A percentile compares a stretch with the other conserved stretches of the same genome.
phyloP scores from a whole-genome alignment of 2,888 invertebrate species.

The Automeris io region DNA sequence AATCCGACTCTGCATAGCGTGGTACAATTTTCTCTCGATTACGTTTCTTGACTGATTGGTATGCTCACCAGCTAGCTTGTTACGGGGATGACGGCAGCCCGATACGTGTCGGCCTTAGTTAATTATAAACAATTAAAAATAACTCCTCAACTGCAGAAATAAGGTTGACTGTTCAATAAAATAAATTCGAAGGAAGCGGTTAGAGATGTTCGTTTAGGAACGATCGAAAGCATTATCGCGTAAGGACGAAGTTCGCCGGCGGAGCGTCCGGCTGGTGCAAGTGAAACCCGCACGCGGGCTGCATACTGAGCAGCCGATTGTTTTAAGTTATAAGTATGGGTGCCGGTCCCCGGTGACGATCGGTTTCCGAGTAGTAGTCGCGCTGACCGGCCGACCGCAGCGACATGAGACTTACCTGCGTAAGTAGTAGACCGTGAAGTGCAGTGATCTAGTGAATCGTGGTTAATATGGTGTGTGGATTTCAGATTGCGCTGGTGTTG shows the following conservation, averaged over 20 bases:
- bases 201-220: conserved; percentile 42
- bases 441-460: conserved; percentile 26
- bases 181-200: conserved; percentile 28
- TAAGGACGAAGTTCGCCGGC: conserved; percentile 45
- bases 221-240: conserved; percentile 55
- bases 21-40: conserved; percentile 71
- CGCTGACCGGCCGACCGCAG: conserved; percentile 50
- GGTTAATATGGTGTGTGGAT: conserved; percentile 42
- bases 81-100: conserved; percentile 65
- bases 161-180: conserved; percentile 22
- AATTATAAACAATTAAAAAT: conserved; percentile 13
- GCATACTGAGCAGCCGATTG: conserved; percentile 55
- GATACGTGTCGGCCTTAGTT: conserved; percentile 36
- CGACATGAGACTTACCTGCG: conserved; percentile 50
- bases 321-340: conserved; percentile 71
- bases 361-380: conserved; percentile 45
- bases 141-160: conserved; percentile 22
- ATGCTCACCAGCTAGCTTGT: conserved; percentile 53
- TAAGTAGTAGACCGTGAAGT: conserved; percentile 43
- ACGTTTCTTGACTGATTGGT: conserved; percentile 57
- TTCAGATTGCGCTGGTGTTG: conserved; percentile 61
- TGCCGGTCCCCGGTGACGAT: conserved; percentile 36
- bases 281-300: conserved; percentile 57
- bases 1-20: conserved; percentile 36
- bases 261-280: conserved; percentile 53